Evolutionary conservation across 92 coral and sea anemone species (phyloP).

Genomic region (Epizoanthus scotinus): DNA sequence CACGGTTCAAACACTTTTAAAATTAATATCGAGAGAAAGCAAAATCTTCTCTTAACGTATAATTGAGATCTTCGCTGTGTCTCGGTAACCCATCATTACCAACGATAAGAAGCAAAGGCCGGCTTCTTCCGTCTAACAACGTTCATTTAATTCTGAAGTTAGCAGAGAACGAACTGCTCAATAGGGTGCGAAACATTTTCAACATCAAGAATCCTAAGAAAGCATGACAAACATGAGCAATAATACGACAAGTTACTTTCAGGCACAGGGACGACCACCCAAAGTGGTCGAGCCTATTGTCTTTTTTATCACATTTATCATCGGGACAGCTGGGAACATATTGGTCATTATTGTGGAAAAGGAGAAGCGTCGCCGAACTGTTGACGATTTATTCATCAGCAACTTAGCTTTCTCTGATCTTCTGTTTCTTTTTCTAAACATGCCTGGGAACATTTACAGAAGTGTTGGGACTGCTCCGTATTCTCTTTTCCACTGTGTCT

Average conservation of each 20-base stretch:
- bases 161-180: too few species aligned
- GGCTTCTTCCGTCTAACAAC: not conserved
- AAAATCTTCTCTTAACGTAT: not conserved
- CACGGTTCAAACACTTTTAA: too few species aligned
- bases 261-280: not conserved
- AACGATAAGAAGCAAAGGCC: not conserved
- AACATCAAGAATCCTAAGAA: not conserved
- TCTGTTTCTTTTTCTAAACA: constrained; percentile 16
- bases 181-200: too few species aligned
- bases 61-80: not conserved
- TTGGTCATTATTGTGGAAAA: constrained; percentile 30
- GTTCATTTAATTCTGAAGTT: too few species aligned
- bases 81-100: not conserved
- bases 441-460: constrained; percentile 25
- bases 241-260: not conserved
- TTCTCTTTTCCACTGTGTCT: constrained; percentile 2
- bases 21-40: not conserved
- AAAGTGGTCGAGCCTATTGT: constrained; percentile 18
- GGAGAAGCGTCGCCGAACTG: constrained; percentile 13
- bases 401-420: constrained; percentile 31
- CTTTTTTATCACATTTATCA: constrained; percentile 23
- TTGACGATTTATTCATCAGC: constrained; percentile 23
- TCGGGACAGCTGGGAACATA: constrained; percentile 31
- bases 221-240: not conserved
- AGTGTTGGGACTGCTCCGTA: not conserved